phyloP scores from a whole-genome alignment of 1,140 invertebrate genomes.

The Prorops nasuta region DNA sequence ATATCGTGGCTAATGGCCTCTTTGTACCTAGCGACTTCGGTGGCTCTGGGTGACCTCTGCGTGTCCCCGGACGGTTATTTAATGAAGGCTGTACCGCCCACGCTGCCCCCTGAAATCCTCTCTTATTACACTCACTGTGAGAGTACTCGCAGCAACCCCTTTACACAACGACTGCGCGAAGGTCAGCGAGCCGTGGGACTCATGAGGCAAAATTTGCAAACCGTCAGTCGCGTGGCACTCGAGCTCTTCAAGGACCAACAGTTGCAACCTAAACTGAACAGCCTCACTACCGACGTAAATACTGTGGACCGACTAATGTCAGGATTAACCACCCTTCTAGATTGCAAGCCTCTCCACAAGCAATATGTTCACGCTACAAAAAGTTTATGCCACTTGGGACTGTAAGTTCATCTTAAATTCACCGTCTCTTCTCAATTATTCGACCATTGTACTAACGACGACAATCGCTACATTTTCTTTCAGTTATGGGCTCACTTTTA shows the following conservation, averaged over 20 bases:
- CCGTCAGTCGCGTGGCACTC: constrained; percentile 63
- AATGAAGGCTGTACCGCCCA: constrained; percentile 37
- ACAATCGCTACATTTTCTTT: no score
- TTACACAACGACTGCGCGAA: constrained; percentile 72
- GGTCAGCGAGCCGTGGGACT: constrained; percentile 71
- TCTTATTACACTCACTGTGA: constrained; percentile 84
- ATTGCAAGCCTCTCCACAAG: constrained; percentile 76
- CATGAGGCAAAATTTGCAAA: constrained; percentile 66
- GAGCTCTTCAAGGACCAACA: constrained; percentile 63
- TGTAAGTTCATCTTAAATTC: constrained; percentile 60
- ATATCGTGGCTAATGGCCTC: constrained; percentile 86
- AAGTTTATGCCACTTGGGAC: constrained; percentile 76
- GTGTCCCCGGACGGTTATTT: constrained; percentile 67
- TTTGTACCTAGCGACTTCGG: constrained; percentile 75
- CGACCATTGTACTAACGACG: no score
- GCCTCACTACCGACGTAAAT: constrained; percentile 70
- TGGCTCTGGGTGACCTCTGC: constrained; percentile 77
- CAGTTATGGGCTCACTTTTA: constrained; percentile 74
- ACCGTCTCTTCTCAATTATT: no score
- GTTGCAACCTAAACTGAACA: constrained; percentile 68
- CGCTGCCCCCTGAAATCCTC: constrained; percentile 63
- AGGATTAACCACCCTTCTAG: constrained; percentile 68
- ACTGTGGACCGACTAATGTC: constrained; percentile 62
- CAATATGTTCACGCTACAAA: constrained; percentile 76
- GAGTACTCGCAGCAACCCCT: constrained; percentile 72